Evolutionary conservation across 2,113 vertebrate genomes (phyloP), one percentile per base, ranked within the genome.

Genomic region (Pristiophorus japonicus): DNA sequence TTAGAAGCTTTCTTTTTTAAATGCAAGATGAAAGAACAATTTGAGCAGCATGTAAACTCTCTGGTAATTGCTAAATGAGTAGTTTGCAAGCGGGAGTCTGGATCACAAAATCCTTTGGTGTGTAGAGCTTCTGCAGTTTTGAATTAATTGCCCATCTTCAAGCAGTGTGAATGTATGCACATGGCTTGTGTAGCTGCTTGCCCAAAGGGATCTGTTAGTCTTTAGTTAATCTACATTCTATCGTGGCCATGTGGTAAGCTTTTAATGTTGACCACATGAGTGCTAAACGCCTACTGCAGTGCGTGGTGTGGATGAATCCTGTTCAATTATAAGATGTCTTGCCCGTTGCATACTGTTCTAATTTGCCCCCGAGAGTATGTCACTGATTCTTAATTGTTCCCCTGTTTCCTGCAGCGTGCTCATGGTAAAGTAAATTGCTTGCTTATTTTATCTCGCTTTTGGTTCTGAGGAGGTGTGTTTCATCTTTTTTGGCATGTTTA

Each of bases 11-110:
- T 97, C 95, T 97, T 97, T 96, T 97, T 97, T 91, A 93, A 97
- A 96, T 95, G n/a, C n/a, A 20, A 96, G 96, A 97, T 97, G 96
- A 97, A 97, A 96, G 96, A 96, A 96, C 96, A 3, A 30, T 45
- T 45, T 94, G 38, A 94, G 22, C 22, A 94, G 42, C 22, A 24
- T 94, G 14, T 51, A 90, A 51, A 59, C 96, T 97, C 96, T 96
- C 96, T 97, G 97, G 96, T 97, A 97, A 97, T 97, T 97, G 97
- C 95, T 97, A 96, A 67, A 96, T 96, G 96, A 97, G 97, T 97
- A 96, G 96, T 96, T 97, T 96, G 96, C 97, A 95, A 95, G 96
- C 96, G 96, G 97, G 97, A 97, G 96, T 96, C 96, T 97, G 97
- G 97, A 97, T 96, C 96, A 97, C 97, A 96, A 97, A 96, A 96